phyloP scores from a whole-genome alignment of 1,140 invertebrate genomes.

The Eumaeus atala region DNA sequence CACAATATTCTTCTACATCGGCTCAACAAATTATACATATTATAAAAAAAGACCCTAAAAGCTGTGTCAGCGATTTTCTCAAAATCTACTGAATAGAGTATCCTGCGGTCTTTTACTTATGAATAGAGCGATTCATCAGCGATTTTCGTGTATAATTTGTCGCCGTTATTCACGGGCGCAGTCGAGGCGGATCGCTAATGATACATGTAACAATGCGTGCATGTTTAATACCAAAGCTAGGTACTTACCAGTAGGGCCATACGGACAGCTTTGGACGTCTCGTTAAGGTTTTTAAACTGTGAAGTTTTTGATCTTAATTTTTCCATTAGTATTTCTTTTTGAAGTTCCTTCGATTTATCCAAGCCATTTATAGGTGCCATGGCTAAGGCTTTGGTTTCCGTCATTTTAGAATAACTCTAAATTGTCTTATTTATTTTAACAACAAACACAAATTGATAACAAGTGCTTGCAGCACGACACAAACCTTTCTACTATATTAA shows the following conservation, averaged over 20 bases:
- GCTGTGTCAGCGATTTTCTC: too few relatives aligned
- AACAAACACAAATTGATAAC: conserved; percentile 57
- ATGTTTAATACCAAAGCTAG: background rate
- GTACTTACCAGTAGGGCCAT: conserved; percentile 86
- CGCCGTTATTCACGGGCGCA: too few relatives aligned
- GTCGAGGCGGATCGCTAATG: too few relatives aligned
- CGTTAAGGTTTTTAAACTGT: conserved; percentile 85
- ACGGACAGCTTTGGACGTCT: conserved; percentile 89
- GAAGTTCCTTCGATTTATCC: conserved; percentile 82
- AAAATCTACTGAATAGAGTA: too few relatives aligned
- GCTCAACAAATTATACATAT: too few relatives aligned
- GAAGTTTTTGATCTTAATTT: conserved; percentile 86
- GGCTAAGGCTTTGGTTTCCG: conserved; percentile 47
- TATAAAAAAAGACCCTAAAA: too few relatives aligned
- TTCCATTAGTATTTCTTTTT: conserved; percentile 90
- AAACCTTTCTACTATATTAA: background rate
- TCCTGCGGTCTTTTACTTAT: too few relatives aligned
- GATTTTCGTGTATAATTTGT: too few relatives aligned
- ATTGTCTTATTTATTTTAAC: conserved; percentile 29
- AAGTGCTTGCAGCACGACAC: conserved; percentile 14
- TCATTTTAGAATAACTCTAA: conserved; percentile 46
- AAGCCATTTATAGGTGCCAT: conserved; percentile 52
- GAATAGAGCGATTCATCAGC: too few relatives aligned
- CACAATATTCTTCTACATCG: too few relatives aligned
- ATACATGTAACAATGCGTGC: too few relatives aligned